Evolutionary conservation across 53 echinoderm and acorn worm genomes (phyloP), one percentile per base, ranked within the genome.

Genomic region (Holothuria leucospilota): DNA sequence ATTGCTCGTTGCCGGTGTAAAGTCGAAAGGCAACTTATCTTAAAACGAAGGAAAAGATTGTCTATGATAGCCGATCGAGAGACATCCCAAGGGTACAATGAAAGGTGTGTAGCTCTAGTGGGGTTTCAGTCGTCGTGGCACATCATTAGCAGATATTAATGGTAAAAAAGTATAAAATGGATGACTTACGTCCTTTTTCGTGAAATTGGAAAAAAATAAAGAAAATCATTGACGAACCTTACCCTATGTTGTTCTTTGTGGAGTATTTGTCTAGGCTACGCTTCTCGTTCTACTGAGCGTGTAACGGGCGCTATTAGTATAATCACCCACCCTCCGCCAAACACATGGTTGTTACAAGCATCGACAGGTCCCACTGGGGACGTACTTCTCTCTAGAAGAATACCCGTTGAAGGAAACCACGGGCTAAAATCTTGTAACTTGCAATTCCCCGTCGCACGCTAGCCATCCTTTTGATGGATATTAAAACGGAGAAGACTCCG

Each of bases 241-340:
- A 26, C 51, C 75, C 51, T 23, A 49, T 51, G 28, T 49, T 52
- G 71, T 8, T 71, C 41, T 41, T 71, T 41, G 75, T 75, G 41
- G 39, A 52, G 52, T 75, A 75, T 75, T 75, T 75, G 51, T 52
- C 75, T 52, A 23, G 51, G 49, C 75, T 52, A 25, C 75, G 75
- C 24, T 75, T 27, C 51, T 51, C 27, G 75, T 51, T 46, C 46
- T 15, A 75, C 25, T 51, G 75, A 75, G 75, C 75, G 75, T 75
- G 75, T 75, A 75, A 75, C 51, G 75, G 51, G 75, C 75, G 75
- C 75, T 75, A 75, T 75, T 75, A 75, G 75, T 25, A 49, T 75
- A 75, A 75, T 75, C 75, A 75, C 75, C 53, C 52, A 56, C 56
- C 56, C 56, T 56, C 56, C 56, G 56, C 56, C 16, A 56, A 56